Percentiles rank a stretch among this genome's conserved stretches.
Conservation (phyloP, 2,113 vertebrate species). For the Gambusia affinis region DNA sequence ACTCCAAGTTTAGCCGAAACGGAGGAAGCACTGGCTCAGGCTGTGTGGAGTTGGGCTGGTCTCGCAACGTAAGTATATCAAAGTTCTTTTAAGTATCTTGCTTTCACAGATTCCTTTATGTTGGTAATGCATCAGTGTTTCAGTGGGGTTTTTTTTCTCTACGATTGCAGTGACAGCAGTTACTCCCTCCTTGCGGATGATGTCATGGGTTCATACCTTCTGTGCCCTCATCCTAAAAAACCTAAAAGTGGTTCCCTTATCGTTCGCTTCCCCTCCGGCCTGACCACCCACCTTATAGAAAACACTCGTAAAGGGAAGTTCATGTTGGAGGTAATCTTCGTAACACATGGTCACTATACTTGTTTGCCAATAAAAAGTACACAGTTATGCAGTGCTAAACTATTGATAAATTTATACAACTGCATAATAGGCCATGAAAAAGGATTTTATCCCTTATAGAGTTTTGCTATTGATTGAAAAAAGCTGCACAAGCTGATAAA, state of each 20-base stretch:
- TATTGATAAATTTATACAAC: neutral
- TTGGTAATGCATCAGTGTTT: neutral
- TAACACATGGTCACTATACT: neutral
- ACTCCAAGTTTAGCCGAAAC: slow-evolving; percentile 84
- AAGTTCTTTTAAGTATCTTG: neutral
- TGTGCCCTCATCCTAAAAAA: slow-evolving; percentile 83
- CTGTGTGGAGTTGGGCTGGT: slow-evolving; percentile 89
- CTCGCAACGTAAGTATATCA: slow-evolving; percentile 81
- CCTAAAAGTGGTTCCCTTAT: slow-evolving; percentile 82
- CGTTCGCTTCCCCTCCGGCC: slow-evolving; percentile 84
- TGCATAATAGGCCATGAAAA: neutral
- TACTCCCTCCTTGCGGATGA: slow-evolving; percentile 84
- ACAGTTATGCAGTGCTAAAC: neutral
- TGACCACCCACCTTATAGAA: slow-evolving; percentile 80
- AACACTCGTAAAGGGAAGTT: slow-evolving; percentile 82
- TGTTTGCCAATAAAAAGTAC: neutral
- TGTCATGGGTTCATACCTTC: slow-evolving; percentile 86
- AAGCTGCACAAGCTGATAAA: too few species aligned
- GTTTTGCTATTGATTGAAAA: neutral
- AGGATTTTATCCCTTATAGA: neutral
- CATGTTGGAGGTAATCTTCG: slow-evolving; percentile 83
- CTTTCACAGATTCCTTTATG: neutral
- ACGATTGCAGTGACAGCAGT: slow-evolving; percentile 80
- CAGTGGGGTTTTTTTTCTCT: neutral
- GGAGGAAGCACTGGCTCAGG: slow-evolving; percentile 85